These are phyloP conservation scores for Cephus pygmeus DNA, from an alignment of 2,888 invertebrate species.

Conservation along the genomic window DNA sequence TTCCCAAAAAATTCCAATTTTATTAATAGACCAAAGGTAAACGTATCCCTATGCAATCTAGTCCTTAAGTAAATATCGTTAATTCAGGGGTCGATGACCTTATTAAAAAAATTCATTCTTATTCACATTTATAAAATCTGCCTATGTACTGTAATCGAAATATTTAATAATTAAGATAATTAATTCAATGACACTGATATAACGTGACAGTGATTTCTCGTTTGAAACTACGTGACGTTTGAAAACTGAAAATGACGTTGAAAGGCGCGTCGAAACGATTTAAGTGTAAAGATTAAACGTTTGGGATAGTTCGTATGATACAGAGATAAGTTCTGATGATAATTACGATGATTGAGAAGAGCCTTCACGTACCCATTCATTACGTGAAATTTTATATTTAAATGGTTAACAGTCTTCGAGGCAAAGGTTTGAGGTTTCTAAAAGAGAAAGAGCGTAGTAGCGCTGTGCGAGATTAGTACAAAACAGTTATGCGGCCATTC, in stretches of 20 bases:
- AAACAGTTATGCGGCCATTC: neutral
- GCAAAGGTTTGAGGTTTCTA: neutral
- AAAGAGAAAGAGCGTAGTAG: neutral
- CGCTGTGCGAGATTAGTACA: neutral
- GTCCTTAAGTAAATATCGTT: neutral
- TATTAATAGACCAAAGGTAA: neutral
- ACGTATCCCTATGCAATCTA: neutral
- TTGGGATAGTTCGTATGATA: neutral
- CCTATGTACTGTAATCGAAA: neutral
- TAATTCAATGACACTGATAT: neutral
- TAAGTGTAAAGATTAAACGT: neutral
- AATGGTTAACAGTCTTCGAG: neutral
- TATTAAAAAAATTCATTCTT: neutral
- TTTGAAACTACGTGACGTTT: neutral
- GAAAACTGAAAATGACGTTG: neutral
- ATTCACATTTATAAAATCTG: neutral
- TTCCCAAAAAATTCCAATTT: neutral
- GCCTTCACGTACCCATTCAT: neutral
- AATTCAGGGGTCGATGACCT: neutral
- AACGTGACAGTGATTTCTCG: neutral
- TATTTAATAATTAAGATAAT: neutral
- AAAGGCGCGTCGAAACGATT: neutral
- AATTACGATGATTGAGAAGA: neutral
- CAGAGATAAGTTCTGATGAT: neutral
- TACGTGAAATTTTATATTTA: neutral